Percentiles rank a stretch among this genome's conserved stretches.
Conservation (phyloP, 64 coral and sea anemone species). For the Stylophora pistillata region DNA sequence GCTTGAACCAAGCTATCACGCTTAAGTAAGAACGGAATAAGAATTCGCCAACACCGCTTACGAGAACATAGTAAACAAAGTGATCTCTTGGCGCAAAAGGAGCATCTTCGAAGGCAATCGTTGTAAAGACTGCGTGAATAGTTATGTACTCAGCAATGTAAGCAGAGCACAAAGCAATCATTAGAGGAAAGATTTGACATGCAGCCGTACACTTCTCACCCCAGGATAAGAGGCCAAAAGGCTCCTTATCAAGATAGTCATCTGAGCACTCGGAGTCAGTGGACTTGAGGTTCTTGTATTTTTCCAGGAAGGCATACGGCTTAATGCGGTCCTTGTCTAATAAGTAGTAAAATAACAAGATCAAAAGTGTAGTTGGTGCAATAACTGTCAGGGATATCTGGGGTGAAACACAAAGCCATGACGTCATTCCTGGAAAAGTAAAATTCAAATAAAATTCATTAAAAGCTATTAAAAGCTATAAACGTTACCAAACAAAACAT, state of each 20-base stretch:
- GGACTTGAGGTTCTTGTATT: constrained; percentile 63
- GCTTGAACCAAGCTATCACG: constrained; percentile 52
- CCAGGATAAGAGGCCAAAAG: constrained; percentile 33
- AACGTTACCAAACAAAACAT: not conserved
- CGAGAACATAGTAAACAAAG: constrained; percentile 73
- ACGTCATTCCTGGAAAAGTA: constrained; percentile 70
- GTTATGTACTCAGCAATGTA: constrained; percentile 78
- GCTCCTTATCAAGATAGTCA: constrained; percentile 4
- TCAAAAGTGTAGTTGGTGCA: constrained; percentile 47
- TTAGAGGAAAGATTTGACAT: constrained; percentile 54
- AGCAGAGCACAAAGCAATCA: constrained; percentile 56
- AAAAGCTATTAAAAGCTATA: not conserved
- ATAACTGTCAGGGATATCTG: constrained; percentile 59
- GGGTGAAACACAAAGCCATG: constrained; percentile 74
- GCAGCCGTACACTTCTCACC: constrained; percentile 64
- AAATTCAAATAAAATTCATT: not conserved
- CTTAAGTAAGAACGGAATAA: constrained; percentile 68
- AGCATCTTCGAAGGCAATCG: constrained; percentile 65
- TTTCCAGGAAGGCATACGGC: constrained; percentile 61
- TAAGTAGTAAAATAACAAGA: constrained; percentile 78
- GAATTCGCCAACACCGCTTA: constrained; percentile 73
- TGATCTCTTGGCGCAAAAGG: constrained; percentile 82
- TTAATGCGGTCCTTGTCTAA: constrained; percentile 80
- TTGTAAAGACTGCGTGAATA: constrained; percentile 81
- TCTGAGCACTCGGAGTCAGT: constrained; percentile 28